Evolutionary conservation across 2,888 invertebrate genomes (phyloP).

Genomic region (Meloe dianella): DNA sequence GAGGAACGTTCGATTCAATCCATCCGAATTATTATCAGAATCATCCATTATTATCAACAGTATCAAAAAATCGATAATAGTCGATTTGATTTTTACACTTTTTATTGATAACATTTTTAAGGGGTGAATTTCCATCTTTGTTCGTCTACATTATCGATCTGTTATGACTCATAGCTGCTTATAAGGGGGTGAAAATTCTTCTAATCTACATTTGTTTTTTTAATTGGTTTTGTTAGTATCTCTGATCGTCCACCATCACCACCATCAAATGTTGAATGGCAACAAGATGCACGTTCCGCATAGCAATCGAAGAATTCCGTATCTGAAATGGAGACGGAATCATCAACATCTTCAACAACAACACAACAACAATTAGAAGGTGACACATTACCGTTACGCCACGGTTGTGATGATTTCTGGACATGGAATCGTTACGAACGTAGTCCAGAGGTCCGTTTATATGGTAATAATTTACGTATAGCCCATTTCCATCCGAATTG

Average conservation of each 20-base stretch:
- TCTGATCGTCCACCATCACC: background rate
- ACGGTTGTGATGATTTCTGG: constrained; percentile 72
- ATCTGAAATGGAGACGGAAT: constrained; percentile 40
- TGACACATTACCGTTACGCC: constrained; percentile 50
- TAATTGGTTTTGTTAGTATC: background rate
- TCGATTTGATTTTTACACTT: no score
- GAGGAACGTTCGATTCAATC: no score
- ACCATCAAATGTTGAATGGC: background rate
- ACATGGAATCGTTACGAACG: constrained; percentile 69
- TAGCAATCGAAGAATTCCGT: constrained; percentile 39
- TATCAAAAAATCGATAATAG: background rate
- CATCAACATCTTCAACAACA: constrained; percentile 13
- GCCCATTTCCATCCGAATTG: constrained; percentile 78
- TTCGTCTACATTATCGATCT: constrained; percentile 28
- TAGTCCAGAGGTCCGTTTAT: constrained; percentile 65
- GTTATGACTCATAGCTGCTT: constrained; percentile 28
- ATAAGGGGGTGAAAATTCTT: constrained; percentile 30
- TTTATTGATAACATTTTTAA: no score
- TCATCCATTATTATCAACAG: background rate
- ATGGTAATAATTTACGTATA: constrained; percentile 63
- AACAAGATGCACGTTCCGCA: constrained; percentile 36
- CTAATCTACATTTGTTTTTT: background rate
- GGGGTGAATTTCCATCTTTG: constrained; percentile 23
- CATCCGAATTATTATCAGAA: no score
- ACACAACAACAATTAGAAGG: background rate